A percentile compares a stretch with the other conserved stretches of the same genome.
Conservation (phyloP, 2,888 invertebrate genomes). For the Tenthredo livida region DNA sequence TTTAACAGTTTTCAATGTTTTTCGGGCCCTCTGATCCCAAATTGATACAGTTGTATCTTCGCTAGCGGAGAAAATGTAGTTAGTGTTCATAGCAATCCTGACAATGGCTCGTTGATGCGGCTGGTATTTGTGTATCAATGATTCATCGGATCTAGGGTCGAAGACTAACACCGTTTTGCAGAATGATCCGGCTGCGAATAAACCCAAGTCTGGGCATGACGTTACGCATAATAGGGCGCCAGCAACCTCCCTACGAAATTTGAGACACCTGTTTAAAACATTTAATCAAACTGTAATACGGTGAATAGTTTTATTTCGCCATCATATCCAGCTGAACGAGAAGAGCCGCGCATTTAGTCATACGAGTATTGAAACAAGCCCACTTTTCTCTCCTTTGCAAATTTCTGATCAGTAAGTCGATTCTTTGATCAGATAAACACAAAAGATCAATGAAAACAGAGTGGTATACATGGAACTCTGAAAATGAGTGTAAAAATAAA, state of each 20-base stretch:
- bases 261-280: slow-evolving; percentile 44
- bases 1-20: slow-evolving; percentile 73
- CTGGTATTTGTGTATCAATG: slow-evolving; percentile 78
- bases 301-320: not conserved
- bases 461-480: not conserved
- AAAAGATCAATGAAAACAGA: not conserved
- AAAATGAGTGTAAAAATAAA: not conserved
- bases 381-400: not conserved
- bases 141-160: slow-evolving; percentile 78
- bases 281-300: slow-evolving; percentile 25
- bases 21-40: slow-evolving; percentile 81
- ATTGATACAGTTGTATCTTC: slow-evolving; percentile 82
- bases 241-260: slow-evolving; percentile 76
- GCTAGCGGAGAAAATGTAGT: slow-evolving; percentile 81
- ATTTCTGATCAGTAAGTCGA: not conserved
- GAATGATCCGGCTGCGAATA: slow-evolving; percentile 81
- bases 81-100: slow-evolving; percentile 73
- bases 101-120: slow-evolving; percentile 81
- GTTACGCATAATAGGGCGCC: slow-evolving; percentile 81
- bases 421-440: not conserved
- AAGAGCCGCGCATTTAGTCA: not conserved
- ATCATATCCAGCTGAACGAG: slow-evolving; percentile 44
- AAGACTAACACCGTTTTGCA: slow-evolving; percentile 80
- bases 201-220: slow-evolving; percentile 76
- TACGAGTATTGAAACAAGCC: not conserved